Base-by-base conservation (phyloP, 2,888 invertebrate species). In the Lasioglossum oenotherae region DNA sequence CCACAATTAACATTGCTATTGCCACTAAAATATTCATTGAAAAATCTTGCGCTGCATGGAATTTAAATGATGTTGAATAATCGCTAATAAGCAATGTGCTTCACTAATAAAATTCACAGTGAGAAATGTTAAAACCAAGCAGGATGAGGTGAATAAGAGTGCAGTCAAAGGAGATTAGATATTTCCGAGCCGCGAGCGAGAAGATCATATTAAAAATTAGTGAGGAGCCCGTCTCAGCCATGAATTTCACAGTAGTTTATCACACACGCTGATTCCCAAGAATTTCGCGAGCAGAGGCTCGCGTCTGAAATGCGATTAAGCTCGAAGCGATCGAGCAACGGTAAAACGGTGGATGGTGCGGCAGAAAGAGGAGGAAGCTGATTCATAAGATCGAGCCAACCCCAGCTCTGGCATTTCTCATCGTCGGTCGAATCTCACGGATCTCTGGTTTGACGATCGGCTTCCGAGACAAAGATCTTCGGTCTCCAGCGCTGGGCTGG, bases 401-500 rank as follows among this genome's bases (percentile, higher is more conserved):
- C 27, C 16, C 60, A 16, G 27, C 60, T 64, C 14, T 71, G 72
- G 74, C 82, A 79, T 81, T 89, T 84, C 86, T 86, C 87, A 77
- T 89, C 81, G 74, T 74, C 73, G 78, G 75, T 85, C 80, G 83
- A 89, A 84, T 85, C 84, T 87, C 84, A 82, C 84, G 89, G 80
- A 89, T 85, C 85, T 82, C 67, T 81, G 85, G 82, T 85, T 85
- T 81, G 89, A 90, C 69, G 88, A 90, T 82, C 85, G 64, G 80
- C 85, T 90, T 84, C 87, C 79, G 84, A 85, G 87, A 84, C 88
- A 86, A 86, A 87, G 84, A 87, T 88, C 82, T 82, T 83, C 79
- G 80, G 53, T 86, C 81, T 76, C 74, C 73, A 67, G 46, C 72
- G 72, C 74, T 74, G 78, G 82, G 78, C 77, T 67, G 74, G 46